Base-by-base conservation (phyloP, 2,888 invertebrate genomes). In the Epistrophe grossulariae region DNA sequence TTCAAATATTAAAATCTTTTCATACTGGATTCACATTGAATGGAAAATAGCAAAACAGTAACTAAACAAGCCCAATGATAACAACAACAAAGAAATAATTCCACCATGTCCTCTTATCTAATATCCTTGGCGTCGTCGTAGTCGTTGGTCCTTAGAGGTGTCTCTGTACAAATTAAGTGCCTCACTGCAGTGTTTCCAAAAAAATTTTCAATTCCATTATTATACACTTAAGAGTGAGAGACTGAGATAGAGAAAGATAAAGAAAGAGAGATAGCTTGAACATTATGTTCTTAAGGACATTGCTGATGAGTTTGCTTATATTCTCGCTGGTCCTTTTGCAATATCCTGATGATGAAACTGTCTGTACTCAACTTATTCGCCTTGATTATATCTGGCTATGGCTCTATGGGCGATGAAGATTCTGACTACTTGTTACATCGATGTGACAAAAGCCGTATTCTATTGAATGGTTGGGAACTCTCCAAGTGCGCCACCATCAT, bases 201-300 rank as follows among this genome's bases (percentile, higher is more conserved):
- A 84, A 72, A 72, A 52, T 57, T 76, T 62, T 70, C 72, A 85
- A 78, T 78, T 78, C 78, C 70, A 64, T 81, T 81, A 85, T 35
- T 60, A 17, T 9, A 19, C 78, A 64, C 77, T 85, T 78, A 50
- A 62, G 78, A 43, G 62, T 1, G 7, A 38, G 11, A 59, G 10
- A 35, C 9, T 15, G 11, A 57, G 19, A 40, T 0, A 13, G 8
- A 19, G 38, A 19, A 24, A 62, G 24, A 55, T 17, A 31, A 8
- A 35, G 38, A 31, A 3, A n/a, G n/a, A n/a, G 31, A 38, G 38
- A 38, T 2, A 45, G 31, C 57, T 43, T 48, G 68, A 62, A 77
- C 73, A 72, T 77, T 71, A 73, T 72, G 57, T 85, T 55, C 73
- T 59, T 60, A 55, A 52, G 64, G 52, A 71, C 70, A 48, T 48